These are phyloP conservation scores for Gymnogyps californianus DNA, from an alignment of 2,113 vertebrate species.

Conservation along the genomic window DNA sequence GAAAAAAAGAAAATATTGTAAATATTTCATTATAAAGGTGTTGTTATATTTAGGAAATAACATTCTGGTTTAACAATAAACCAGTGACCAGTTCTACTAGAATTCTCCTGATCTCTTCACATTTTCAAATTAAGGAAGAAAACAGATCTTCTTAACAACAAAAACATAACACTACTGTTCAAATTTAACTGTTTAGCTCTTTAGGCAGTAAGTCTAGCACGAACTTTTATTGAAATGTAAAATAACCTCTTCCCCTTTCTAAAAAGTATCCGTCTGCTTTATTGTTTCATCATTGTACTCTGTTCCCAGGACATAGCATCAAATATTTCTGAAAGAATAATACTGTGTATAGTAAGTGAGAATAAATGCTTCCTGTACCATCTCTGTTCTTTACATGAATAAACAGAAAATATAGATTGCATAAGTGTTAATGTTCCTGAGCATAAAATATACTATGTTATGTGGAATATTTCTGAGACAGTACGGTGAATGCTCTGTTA, in stretches of 20 bases:
- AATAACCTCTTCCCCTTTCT: background rate
- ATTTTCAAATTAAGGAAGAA: background rate
- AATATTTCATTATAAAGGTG: background rate
- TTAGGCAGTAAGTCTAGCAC: background rate
- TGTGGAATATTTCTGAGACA: background rate
- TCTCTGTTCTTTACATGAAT: background rate
- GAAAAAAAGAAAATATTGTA: background rate
- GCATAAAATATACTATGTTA: background rate
- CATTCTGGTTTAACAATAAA: background rate
- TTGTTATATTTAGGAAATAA: background rate
- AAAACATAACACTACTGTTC: background rate
- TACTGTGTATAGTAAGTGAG: background rate
- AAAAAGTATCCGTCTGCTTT: background rate
- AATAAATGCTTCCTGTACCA: background rate
- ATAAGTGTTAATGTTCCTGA: background rate
- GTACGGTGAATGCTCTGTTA: rapidly evolving
- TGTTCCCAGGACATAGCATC: background rate
- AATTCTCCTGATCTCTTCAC: background rate
- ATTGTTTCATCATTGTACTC: background rate
- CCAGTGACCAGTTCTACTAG: background rate
- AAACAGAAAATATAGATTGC: background rate
- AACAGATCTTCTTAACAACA: background rate
- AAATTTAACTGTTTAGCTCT: background rate
- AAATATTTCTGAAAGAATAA: background rate
- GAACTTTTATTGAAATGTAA: background rate